Percentiles rank a stretch among this genome's conserved stretches.
Evolutionary conservation across 2,113 vertebrate species (phyloP).

Genomic region (Anthoscopus minutus): DNA sequence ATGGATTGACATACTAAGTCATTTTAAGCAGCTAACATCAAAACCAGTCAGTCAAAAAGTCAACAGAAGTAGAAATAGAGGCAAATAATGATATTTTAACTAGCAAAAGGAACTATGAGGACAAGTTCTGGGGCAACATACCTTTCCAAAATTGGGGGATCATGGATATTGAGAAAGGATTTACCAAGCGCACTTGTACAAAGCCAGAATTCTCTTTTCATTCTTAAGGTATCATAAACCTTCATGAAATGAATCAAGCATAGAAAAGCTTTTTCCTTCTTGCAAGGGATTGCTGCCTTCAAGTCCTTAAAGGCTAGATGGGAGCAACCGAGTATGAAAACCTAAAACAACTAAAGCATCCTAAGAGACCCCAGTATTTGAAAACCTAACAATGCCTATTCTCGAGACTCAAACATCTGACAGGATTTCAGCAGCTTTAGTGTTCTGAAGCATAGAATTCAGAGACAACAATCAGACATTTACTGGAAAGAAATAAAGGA

Average conservation of each 20-base stretch:
- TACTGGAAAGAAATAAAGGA: not conserved
- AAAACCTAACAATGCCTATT: not conserved
- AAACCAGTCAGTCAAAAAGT: not conserved
- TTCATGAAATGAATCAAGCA: not conserved
- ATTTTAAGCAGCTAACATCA: not conserved
- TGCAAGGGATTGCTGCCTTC: not conserved
- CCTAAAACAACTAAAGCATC: not conserved
- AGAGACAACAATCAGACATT: not conserved
- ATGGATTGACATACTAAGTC: not conserved
- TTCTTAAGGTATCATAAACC: not conserved
- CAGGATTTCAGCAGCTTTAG: not conserved
- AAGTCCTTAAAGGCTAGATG: not conserved
- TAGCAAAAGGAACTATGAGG: not conserved
- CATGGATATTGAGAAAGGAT: accelerated
- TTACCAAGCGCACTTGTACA: not conserved
- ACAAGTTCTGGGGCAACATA: not conserved
- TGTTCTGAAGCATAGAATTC: not conserved
- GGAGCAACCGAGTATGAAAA: not conserved
- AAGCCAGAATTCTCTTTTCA: not conserved
- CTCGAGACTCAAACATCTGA: not conserved
- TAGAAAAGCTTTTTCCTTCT: not conserved
- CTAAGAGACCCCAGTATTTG: not conserved
- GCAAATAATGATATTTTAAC: not conserved
- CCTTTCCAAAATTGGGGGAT: not conserved
- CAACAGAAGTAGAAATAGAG: not conserved